These are phyloP conservation scores for Tipula confusa DNA, from an alignment of 2,888 invertebrate genomes.

Conservation along the genomic window DNA sequence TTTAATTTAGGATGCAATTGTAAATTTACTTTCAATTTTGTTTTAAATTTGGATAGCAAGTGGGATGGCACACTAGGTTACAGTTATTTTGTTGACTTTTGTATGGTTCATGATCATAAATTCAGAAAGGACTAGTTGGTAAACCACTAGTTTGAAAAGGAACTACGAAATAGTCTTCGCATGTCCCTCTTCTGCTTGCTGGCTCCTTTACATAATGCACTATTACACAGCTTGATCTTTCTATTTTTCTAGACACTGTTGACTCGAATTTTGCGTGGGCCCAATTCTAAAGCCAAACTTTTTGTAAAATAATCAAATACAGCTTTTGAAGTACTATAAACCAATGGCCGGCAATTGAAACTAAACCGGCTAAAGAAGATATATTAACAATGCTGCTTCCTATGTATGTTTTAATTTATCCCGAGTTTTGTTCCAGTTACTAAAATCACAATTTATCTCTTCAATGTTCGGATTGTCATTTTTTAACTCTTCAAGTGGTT, in stretches of 20 bases:
- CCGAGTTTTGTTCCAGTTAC: slow-evolving; percentile 70
- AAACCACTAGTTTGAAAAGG: too few species aligned
- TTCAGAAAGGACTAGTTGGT: too few species aligned
- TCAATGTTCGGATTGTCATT: slow-evolving; percentile 59
- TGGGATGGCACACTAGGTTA: neutral
- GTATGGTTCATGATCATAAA: too few species aligned
- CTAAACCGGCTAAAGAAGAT: slow-evolving; percentile 70
- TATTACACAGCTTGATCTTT: too few species aligned
- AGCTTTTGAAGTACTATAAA: slow-evolving; percentile 83
- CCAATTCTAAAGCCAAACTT: slow-evolving; percentile 82
- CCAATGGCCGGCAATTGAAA: slow-evolving; percentile 68
- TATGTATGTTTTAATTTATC: slow-evolving; percentile 56
- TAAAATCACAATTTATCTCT: slow-evolving; percentile 65
- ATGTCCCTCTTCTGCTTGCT: too few species aligned
- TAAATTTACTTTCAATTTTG: neutral
- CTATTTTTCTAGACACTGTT: too few species aligned
- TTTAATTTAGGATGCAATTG: neutral
- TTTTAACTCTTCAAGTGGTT: slow-evolving; percentile 61
- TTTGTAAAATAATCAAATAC: slow-evolving; percentile 81
- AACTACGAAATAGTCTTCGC: too few species aligned
- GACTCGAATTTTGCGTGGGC: slow-evolving; percentile 74
- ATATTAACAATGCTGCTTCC: slow-evolving; percentile 84
- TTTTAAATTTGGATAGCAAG: too few species aligned
- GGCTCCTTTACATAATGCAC: too few species aligned
- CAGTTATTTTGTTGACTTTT: too few species aligned